Evolutionary conservation across 2,113 vertebrate genomes (phyloP).

Genomic region (Acinonyx jubatus): DNA sequence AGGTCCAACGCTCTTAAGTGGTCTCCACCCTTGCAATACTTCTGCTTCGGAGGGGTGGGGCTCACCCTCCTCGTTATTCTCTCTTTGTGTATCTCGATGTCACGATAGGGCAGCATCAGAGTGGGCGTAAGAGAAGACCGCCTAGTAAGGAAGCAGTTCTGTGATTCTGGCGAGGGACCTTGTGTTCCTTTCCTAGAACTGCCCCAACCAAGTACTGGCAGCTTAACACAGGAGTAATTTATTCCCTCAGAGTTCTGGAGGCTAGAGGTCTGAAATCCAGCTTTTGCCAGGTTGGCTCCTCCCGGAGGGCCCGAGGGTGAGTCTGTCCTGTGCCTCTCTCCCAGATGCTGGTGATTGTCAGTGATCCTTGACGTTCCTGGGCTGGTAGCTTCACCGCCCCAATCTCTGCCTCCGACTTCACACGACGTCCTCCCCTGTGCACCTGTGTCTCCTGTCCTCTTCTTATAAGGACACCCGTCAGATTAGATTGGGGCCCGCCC

Average conservation of each 20-base stretch:
- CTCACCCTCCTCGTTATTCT: background rate
- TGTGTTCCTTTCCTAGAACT: background rate
- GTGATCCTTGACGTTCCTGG: background rate
- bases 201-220: background rate
- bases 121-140: no score
- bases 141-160: background rate
- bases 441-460: background rate
- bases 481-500: no score
- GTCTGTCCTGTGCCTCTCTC: background rate
- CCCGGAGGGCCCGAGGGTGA: background rate
- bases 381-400: no score
- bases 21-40: no score
- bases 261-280: background rate
- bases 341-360: background rate
- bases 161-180: background rate
- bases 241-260: background rate
- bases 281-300: background rate
- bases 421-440: fast-evolving
- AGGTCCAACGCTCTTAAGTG: background rate
- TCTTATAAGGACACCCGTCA: background rate
- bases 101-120: background rate
- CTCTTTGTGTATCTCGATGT: background rate
- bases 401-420: background rate
- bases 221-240: background rate
- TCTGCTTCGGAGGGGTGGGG: background rate